Conservation (phyloP, 1,140 invertebrate species). For the Frieseomelitta varia region DNA sequence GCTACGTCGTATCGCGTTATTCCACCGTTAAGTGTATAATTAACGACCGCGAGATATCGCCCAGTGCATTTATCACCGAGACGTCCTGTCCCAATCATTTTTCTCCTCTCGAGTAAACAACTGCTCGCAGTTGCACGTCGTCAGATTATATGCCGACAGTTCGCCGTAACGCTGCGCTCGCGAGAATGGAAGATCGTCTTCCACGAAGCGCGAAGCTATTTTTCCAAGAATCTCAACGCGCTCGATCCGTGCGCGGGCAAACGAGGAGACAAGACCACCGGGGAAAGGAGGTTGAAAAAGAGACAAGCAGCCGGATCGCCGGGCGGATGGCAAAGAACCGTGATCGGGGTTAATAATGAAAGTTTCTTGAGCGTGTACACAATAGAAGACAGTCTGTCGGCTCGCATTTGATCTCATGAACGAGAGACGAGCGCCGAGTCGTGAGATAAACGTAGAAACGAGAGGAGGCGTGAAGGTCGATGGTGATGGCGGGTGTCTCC, state of each 20-base stretch:
- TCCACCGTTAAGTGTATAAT: constrained; percentile 2
- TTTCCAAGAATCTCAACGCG: constrained; percentile 39
- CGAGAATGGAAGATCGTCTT: constrained; percentile 45
- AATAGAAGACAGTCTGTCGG: constrained; percentile 63
- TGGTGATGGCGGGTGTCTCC: constrained; percentile 67
- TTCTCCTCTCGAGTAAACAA: constrained; percentile 18
- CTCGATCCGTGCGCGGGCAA: not conserved
- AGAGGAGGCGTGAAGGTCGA: constrained; percentile 54
- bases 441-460: constrained; percentile 62
- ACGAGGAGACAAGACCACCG: not conserved
- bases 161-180: not conserved
- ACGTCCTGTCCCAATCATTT: constrained; percentile 7
- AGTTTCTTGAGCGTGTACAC: constrained; percentile 61
- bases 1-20: not conserved
- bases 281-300: not conserved
- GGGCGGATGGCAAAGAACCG: constrained; percentile 40
- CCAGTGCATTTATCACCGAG: constrained; percentile 10
- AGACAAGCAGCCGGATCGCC: constrained; percentile 5
- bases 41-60: not conserved
- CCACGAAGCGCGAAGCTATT: constrained; percentile 1
- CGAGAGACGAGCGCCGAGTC: constrained; percentile 60
- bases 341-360: constrained; percentile 69
- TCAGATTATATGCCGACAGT: constrained; percentile 21
- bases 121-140: not conserved
- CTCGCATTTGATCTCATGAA: constrained; percentile 69